Evolutionary conservation across 1,140 invertebrate genomes (phyloP), one percentile per base, ranked within the genome.

Genomic region (Drepana arcuata): DNA sequence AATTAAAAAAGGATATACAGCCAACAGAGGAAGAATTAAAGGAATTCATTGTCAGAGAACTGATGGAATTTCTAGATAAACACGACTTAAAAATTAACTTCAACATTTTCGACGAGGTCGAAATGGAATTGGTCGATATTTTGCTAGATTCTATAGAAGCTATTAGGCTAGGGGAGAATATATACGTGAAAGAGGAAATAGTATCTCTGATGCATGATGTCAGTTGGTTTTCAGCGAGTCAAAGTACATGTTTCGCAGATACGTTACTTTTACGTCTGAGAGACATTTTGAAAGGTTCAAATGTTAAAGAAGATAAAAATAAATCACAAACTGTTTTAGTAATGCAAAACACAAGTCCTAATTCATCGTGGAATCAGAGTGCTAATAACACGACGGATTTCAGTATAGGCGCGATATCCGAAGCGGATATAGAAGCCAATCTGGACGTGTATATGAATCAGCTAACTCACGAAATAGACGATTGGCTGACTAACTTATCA

Each of bases 101-200:
- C 7, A n/a, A 33, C n/a, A 5, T 16, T 2, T 28, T 54, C 7
- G 30, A 48, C 5, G 29, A 41, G 9, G 14, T 68, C 21, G 37
- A 59, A 48, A 49, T 47, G 25, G 57, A 70, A 16, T 14, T 70
- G 11, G 14, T 56, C 0, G 48, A 56, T 39, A 14, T 59, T 16
- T 26, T 64, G 7, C 34, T 49, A 0, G 31, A 54, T 21, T 49
- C 42, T 11, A 36, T 56, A 16, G 34, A 55, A 2, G 37, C 25
- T 14, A 29, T 50, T 9, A 27, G 37, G 11, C 24, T 18, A 21
- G 29, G 24, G 4, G 28, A 54, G 29, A 15, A 40, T 12, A 16
- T 44, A 13, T 5, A 14, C 23, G 16, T 58, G 3, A 45, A 25
- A 30, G 29, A 48, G n/a, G 54, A 56, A 18, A 30, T 67, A 12